Percentiles rank a stretch among this genome's conserved stretches.
phyloP scores from a whole-genome alignment of 2,888 invertebrate genomes.

The Dolomedes plantarius region DNA sequence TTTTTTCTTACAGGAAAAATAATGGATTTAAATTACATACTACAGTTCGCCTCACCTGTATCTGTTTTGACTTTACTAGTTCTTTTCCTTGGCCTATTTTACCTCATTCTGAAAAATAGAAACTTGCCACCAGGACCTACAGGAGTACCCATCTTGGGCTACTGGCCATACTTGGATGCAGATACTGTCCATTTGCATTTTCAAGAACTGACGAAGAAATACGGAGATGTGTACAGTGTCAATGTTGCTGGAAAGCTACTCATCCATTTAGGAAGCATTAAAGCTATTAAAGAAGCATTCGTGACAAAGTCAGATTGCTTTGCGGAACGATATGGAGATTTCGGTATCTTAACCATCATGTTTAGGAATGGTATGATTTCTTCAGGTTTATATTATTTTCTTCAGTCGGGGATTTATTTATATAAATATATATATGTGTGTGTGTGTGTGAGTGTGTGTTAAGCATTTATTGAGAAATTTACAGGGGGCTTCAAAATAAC shows the following conservation, averaged over 20 bases:
- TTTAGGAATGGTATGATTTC: slow-evolving; percentile 27
- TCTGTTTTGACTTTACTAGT: not conserved
- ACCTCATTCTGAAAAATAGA: not conserved
- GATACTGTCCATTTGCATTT: slow-evolving; percentile 11
- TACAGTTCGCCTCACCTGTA: too few relatives aligned
- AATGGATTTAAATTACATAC: too few relatives aligned
- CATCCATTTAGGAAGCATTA: slow-evolving; percentile 19
- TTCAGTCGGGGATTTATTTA: too few relatives aligned
- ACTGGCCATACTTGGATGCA: slow-evolving; percentile 28
- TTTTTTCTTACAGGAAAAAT: too few relatives aligned
- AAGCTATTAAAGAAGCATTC: slow-evolving; percentile 29
- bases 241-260: not conserved
- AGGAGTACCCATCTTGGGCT: slow-evolving; percentile 32
- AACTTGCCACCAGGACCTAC: slow-evolving; percentile 34
- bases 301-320: slow-evolving; percentile 20
- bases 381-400: too few relatives aligned
- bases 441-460: too few relatives aligned
- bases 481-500: too few relatives aligned
- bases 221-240: slow-evolving; percentile 31
- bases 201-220: slow-evolving; percentile 24
- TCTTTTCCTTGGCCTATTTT: not conserved
- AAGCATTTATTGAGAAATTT: too few relatives aligned
- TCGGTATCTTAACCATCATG: not conserved
- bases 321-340: not conserved
- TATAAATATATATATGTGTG: too few relatives aligned